Percentiles rank a stretch among this genome's conserved stretches.
These are phyloP conservation scores for Crocodylus rhombifer DNA, from an alignment of 2,797 vertebrate species.

Conservation along the genomic window DNA sequence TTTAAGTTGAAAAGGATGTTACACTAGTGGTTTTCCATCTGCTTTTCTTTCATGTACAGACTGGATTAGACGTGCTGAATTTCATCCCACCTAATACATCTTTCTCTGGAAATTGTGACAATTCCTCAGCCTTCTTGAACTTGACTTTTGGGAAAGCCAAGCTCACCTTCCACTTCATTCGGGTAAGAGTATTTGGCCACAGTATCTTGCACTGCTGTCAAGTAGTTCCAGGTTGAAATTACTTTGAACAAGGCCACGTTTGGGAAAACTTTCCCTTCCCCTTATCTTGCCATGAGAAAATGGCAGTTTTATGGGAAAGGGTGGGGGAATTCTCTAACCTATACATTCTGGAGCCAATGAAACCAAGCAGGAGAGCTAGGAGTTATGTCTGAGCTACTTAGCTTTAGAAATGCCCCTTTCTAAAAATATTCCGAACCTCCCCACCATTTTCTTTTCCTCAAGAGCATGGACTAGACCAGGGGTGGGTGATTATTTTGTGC, in stretches of 20 bases:
- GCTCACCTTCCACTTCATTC: slow-evolving; percentile 82
- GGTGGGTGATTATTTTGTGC: too few species aligned
- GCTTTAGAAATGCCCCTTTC: too few species aligned
- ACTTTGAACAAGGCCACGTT: not conserved
- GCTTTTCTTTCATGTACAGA: slow-evolving; percentile 68
- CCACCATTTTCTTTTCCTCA: too few species aligned
- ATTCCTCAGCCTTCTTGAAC: slow-evolving; percentile 73
- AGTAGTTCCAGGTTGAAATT: not conserved
- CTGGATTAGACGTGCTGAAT: slow-evolving; percentile 82
- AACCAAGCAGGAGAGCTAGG: too few species aligned
- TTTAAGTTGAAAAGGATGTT: not conserved
- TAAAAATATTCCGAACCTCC: too few species aligned
- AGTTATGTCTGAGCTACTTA: too few species aligned
- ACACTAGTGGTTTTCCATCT: not conserved
- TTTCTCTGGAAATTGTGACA: slow-evolving; percentile 80
- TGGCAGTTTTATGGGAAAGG: not conserved
- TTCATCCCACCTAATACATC: slow-evolving; percentile 80
- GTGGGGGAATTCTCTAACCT: too few species aligned
- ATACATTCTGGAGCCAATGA: too few species aligned
- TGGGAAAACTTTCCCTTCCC: not conserved
- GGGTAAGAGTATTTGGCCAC: slow-evolving; percentile 78
- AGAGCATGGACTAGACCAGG: too few species aligned
- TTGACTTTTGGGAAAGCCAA: slow-evolving; percentile 77
- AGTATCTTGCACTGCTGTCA: fast-evolving
- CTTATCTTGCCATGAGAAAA: not conserved